phyloP scores from a whole-genome alignment of 2,888 invertebrate species.

The Thera britannica region DNA sequence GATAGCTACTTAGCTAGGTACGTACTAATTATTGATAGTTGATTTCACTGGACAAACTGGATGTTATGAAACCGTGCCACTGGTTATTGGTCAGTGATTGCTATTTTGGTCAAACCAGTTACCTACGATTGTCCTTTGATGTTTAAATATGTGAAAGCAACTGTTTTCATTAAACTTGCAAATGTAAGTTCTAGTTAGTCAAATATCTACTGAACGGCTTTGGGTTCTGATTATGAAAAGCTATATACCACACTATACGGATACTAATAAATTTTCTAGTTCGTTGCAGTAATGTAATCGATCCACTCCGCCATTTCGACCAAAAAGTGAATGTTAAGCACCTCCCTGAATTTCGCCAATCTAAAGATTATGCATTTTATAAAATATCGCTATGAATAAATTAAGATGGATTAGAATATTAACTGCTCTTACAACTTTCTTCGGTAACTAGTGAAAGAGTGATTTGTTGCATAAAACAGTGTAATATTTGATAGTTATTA shows the following conservation, averaged over 20 bases:
- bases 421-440: conserved; percentile 40
- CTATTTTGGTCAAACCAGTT: conserved; percentile 38
- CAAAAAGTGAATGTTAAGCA: conserved; percentile 31
- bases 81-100: conserved; percentile 54
- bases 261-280: background rate
- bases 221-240: too few species aligned
- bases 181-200: too few species aligned
- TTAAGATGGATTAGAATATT: conserved; percentile 31
- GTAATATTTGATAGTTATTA: conserved; percentile 10
- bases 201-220: too few species aligned
- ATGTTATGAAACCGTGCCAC: conserved; percentile 40
- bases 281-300: too few species aligned
- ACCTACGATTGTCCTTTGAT: conserved; percentile 42
- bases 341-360: conserved; percentile 16
- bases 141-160: conserved; percentile 33
- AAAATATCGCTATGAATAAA: conserved; percentile 35
- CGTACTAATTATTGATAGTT: conserved; percentile 51
- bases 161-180: background rate
- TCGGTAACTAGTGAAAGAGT: conserved; percentile 38
- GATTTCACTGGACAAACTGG: conserved; percentile 44
- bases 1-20: conserved; percentile 15
- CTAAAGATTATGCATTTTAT: conserved; percentile 35
- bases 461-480: conserved; percentile 32
- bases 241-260: too few species aligned
- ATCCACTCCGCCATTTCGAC: background rate